phyloP scores from a whole-genome alignment of 2,888 invertebrate genomes.

The Mongoloraphidia duomilia region DNA sequence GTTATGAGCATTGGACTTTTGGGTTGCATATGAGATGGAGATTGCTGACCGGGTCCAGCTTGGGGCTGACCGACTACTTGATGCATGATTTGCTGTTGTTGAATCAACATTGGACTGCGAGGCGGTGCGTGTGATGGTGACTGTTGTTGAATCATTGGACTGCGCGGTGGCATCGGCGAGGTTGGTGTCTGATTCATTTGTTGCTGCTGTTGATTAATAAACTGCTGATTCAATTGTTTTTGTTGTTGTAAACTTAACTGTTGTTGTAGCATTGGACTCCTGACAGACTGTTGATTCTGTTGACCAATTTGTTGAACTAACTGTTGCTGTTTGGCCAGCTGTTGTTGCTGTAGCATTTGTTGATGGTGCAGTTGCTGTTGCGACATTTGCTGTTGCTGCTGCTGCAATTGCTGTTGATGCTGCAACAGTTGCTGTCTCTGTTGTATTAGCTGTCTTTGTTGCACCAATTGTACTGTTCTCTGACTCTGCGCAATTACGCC shows the following conservation, averaged over 20 bases:
- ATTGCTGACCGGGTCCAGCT: slow-evolving; percentile 20
- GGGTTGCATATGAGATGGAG: slow-evolving; percentile 31
- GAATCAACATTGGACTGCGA: slow-evolving; percentile 24
- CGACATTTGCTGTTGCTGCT: slow-evolving; percentile 23
- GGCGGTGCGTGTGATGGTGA: slow-evolving; percentile 27
- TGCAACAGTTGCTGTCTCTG: slow-evolving; percentile 21
- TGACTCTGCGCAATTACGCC: slow-evolving; percentile 25
- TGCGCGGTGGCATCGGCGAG: slow-evolving; percentile 39
- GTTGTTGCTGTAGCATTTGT: slow-evolving; percentile 22
- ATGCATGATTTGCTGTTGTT: slow-evolving; percentile 1
- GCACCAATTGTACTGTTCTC: slow-evolving; percentile 27
- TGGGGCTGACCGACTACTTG: slow-evolving; percentile 8
- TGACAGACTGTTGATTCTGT: slow-evolving; percentile 12
- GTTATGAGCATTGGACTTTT: slow-evolving; percentile 26
- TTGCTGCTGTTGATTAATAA: slow-evolving; percentile 20
- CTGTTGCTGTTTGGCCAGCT: slow-evolving; percentile 24
- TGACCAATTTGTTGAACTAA: slow-evolving; percentile 24
- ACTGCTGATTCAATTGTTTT: slow-evolving; percentile 28
- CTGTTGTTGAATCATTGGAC: slow-evolving; percentile 29
- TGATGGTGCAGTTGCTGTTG: slow-evolving; percentile 25
- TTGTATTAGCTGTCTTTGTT: slow-evolving; percentile 30
- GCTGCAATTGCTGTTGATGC: slow-evolving; percentile 13
- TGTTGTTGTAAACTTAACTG: slow-evolving; percentile 11
- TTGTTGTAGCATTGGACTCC: slow-evolving; percentile 24
- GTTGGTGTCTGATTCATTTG: slow-evolving; percentile 33